A percentile compares a stretch with the other conserved stretches of the same genome.
Evolutionary conservation across 2,797 vertebrate species (phyloP).

Genomic region (Podarcis lilfordi): DNA sequence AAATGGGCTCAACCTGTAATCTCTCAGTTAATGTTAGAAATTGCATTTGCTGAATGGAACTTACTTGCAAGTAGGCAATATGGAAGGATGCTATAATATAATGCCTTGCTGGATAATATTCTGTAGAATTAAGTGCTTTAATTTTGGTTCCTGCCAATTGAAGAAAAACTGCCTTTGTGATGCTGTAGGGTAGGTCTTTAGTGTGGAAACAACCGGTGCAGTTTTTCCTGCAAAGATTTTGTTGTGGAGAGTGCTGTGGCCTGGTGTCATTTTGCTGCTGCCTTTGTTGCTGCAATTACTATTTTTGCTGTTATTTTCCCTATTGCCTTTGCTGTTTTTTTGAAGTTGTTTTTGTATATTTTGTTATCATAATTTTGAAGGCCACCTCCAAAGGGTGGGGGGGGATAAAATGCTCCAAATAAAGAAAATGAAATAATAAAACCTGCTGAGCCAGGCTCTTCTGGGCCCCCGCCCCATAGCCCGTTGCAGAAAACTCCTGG

Average conservation of each 20-base stretch:
- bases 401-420: too few species aligned
- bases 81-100: not conserved
- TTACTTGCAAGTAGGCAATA: not conserved
- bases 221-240: not conserved
- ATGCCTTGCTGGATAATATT: not conserved
- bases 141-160: not conserved
- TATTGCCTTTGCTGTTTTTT: not conserved
- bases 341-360: not conserved
- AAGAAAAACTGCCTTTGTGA: not conserved
- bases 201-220: not conserved
- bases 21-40: not conserved
- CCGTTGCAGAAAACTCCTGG: not conserved
- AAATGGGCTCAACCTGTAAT: not conserved
- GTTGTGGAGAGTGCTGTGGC: not conserved
- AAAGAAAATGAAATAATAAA: not conserved
- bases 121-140: not conserved
- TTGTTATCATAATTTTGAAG: not conserved
- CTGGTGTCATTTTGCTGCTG: not conserved
- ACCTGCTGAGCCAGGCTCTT: not conserved
- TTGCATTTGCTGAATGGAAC: not conserved
- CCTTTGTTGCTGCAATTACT: not conserved
- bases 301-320: not conserved
- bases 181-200: not conserved
- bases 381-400: not conserved
- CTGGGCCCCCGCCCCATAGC: not conserved